Evolutionary conservation across 2,888 invertebrate species (phyloP), one percentile per base, ranked within the genome.

Genomic region (Thera britannica): DNA sequence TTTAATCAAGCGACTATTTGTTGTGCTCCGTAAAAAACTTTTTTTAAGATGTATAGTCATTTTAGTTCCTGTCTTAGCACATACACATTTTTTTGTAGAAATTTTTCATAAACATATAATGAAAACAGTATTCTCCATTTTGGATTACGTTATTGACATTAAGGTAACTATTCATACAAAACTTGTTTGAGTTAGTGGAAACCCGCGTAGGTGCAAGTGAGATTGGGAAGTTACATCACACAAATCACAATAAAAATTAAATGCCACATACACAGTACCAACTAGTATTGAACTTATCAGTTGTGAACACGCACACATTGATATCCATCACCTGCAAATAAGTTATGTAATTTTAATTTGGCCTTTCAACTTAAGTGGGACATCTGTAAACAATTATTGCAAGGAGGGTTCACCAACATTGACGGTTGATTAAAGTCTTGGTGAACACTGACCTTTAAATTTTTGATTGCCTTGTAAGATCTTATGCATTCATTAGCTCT

Each of bases 221-320:
- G 11, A 1, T 60, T 48, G 49, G 48, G 11, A 56, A 48, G 23
- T 49, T 48, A 62, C 56, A 56, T 49, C 38, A 56, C 12, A 49
- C 54, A 49, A 63, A 38, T 35, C 49, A 34, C 58, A 7, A 34
- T 49, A 59, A 36, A 62, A 46, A 11, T 23, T 54, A 6, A 67
- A 63, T 62, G 12, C 54, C 77, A 90, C 91, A 86, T 92, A 91
- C 90, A 86, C 92, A 92, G 82, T 88, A 91, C 88, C 88, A 91
- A 86, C 80, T 82, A 58, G 88, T 87, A 85, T 87, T 87, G 84
- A 74, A 84, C 69, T 71, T 70, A 63, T 76, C 68, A 77, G 84
- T 85, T 83, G 76, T 86, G 84, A 88, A 87, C 68, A 89, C 65
- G 85, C 90, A 92, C 73, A 90, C 78, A 88, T 90, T 90, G 81